Base-by-base conservation (phyloP, 2,888 invertebrate genomes). In the Troglohyphantes excavatus region DNA sequence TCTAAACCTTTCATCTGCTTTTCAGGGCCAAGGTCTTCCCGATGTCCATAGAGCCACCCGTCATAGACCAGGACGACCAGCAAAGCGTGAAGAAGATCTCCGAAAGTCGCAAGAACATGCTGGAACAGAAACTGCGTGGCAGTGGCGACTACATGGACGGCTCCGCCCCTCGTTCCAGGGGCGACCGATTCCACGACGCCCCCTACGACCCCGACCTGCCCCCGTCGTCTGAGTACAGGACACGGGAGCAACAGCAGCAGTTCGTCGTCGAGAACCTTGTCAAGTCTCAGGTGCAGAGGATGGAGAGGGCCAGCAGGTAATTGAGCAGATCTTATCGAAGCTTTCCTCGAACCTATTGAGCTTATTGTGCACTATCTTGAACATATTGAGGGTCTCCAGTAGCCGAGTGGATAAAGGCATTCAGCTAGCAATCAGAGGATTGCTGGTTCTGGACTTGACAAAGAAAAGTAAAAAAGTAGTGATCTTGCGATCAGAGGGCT, bases 71-170 rank as follows among this genome's bases (percentile, higher is more conserved):
- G 5, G 46, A 33, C 2, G 76, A 76, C 6, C 23, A 75, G 29
- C 65, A 59, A 21, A 79, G 79, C 0, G 96, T 97, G 75, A 95
- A 95, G 91, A 97, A 98, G 93, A 94, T 98, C 61, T 97, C 97
- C 93, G 97, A 97, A 91, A 97, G 97, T 9, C 95, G 98, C 82
- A 97, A 96, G 93, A 94, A 96, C 92, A 96, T 97, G 95, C 93
- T 98, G 46, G 97, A 98, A 92, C 96, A 97, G 92, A 97, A 98
- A 93, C 93, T 98, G 73, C 90, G 91, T 19, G 92, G 92, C 21
- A 76, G 82, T 27, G 90, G 90, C 2, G 91, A 91, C 53, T 84
- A 89, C 59, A 85, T 86, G 78, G 91, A 91, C 26, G 63, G 79
- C 0, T 26, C 86, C 9, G 39, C 79, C 13, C 19, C 72, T 7